Base-by-base conservation (phyloP, 2,797 vertebrate genomes). In the Nannoperca australis region DNA sequence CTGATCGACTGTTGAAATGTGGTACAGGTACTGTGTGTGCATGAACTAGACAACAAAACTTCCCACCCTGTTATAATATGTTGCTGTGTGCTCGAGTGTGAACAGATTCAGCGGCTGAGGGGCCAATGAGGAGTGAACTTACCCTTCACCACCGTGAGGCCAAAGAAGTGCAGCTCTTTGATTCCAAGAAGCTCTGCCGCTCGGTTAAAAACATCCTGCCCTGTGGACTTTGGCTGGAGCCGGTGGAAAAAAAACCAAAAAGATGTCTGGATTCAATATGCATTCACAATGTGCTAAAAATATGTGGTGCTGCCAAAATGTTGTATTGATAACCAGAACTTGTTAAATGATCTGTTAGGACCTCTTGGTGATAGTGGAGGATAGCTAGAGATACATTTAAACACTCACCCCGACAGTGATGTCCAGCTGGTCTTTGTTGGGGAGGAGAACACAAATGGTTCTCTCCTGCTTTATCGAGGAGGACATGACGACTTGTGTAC, bases 81-180 rank as follows among this genome's bases (percentile, higher is more conserved):
- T 74, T 66, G 62, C 30, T 2, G 15, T 42, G 32, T 51, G 12
- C n/a, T 69, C 13, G 8, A 50, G 44, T 55, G 66, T 47, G 49
- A 78, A 63, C 45, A 34, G 59, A 61, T 62, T 71, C 9, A 36
- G 5, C 68, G 51, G 66, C 15, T 38, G 36, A 65, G 20, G 34
- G 24, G 38, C 24, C 9, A 45, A 0, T 5, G 34, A 54, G 20
- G 36, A 71, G 47, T 24, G 59, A 66, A 82, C 96, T 96, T 93
- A 98, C 97, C 95, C 88, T 93, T 96, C 78, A 99, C 93, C 82
- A 98, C 91, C 22, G 97, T 97, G 84, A 99, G 95, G 81, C 97
- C 97, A 66, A 99, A 98, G 90, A 97, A 96, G 91, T 96, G 95
- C 73, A 97, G 91, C 64, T 97, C 96, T 90, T 95, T 95, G 85